Evolutionary conservation across 2,113 vertebrate species (phyloP), one percentile per base, ranked within the genome.

Genomic region (Petromus typicus): DNA sequence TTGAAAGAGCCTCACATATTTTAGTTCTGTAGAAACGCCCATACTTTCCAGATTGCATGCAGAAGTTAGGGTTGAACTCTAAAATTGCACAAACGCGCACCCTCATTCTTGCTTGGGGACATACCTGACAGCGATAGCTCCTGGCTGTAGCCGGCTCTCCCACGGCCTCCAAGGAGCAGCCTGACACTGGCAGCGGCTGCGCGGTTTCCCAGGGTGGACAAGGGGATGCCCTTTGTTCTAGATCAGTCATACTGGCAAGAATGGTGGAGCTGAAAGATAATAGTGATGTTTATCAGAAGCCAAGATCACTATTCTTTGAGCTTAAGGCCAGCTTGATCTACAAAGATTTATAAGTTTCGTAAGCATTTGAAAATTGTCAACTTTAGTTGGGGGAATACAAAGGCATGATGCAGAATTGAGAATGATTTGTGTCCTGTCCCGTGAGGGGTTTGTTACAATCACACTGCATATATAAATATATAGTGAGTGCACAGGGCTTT

Each of bases 381-480:
- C 48, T 34, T 67, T 22, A n/a, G 7, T 6, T 81, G 51, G 63
- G 57, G 56, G 43, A 75, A 69, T 40, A 54, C 56, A n/a, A 79
- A 64, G n/a, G 43, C 12, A 11, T 2, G 3, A 45, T 11, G 23
- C 66, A 23, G n/a, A 51, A 37, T 7, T 22, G 48, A 30, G 57
- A n/a, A 34, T 34, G 30, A 43, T 57, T 40, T 40, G 79, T 73
- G 83, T n/a, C 61, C 10, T 25, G 34, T 32, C 43, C 48, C 4
- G n/a, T 34, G 27, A 45, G 25, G 37, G 11, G 64, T 75, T 54
- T 30, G 59, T 30, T 57, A 27, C 1, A 14, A 30, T n/a, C 64
- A 23, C 17, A 0, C 37, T 32, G 71, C 75, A 3, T n/a, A 13
- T 12, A 2, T 6, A 6, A 8, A 5, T 14, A 20, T 66, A 0